These are phyloP conservation scores for Numenius arquata DNA, from an alignment of 2,113 vertebrate species.

Conservation along the genomic window DNA sequence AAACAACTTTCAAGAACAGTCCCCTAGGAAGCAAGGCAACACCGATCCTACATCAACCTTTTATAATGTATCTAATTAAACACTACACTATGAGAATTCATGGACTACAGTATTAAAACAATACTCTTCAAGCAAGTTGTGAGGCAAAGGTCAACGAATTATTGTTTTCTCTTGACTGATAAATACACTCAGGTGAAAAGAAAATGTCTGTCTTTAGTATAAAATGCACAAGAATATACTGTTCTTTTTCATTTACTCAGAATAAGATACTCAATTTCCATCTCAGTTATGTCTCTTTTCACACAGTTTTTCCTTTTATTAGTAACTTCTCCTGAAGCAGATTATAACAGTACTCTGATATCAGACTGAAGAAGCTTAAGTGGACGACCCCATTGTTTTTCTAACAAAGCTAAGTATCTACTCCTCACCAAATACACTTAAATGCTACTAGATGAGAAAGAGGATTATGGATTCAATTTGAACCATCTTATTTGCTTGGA, in stretches of 20 bases:
- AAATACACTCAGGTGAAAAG: conserved; percentile 41
- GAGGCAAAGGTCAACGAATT: conserved; percentile 26
- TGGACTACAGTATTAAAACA: conserved; percentile 48
- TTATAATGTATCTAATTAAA: conserved; percentile 53
- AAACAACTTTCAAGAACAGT: neutral
- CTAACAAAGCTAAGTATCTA: neutral
- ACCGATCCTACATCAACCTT: neutral
- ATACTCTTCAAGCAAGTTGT: conserved; percentile 14
- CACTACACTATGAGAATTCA: conserved; percentile 24
- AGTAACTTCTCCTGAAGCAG: neutral
- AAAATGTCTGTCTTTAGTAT: neutral
- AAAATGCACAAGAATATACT: neutral
- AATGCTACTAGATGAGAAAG: neutral
- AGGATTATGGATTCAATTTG: neutral
- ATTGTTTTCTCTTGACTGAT: conserved; percentile 37
- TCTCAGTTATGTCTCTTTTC: neutral
- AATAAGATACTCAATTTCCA: neutral
- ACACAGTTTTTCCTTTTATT: neutral
- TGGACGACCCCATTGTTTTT: neutral
- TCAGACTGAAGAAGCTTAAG: neutral
- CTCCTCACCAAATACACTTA: neutral
- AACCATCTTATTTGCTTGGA: neutral
- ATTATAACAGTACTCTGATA: neutral
- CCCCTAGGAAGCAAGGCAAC: neutral
- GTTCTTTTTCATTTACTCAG: neutral